These are phyloP conservation scores for Isichthys henryi DNA, from an alignment of 2,113 vertebrate species.

Conservation along the genomic window DNA sequence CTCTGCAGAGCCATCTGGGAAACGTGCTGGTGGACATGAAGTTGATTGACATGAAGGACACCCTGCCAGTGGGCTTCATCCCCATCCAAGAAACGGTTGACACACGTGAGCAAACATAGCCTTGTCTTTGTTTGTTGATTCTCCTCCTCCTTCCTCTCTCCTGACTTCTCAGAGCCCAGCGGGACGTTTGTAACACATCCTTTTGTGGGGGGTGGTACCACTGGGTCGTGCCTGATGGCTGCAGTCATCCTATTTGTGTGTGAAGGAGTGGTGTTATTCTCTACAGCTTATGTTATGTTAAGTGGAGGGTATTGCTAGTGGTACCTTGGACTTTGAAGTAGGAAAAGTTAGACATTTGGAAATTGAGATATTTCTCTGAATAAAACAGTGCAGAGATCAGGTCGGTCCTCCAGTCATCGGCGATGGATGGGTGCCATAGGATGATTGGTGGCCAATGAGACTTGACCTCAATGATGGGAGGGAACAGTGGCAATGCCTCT, in stretches of 20 bases:
- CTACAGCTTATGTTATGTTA: not conserved
- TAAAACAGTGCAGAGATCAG: not conserved
- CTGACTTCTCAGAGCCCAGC: not conserved
- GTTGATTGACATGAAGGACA: conserved; percentile 96
- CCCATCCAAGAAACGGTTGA: conserved; percentile 95
- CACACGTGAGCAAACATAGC: conserved; percentile 72
- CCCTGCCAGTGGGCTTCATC: conserved; percentile 92
- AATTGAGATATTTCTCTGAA: not conserved
- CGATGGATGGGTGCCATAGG: not conserved
- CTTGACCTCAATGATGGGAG: not conserved
- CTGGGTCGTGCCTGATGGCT: not conserved
- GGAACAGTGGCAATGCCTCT: not conserved
- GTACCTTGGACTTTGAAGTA: not conserved
- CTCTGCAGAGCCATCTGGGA: conserved; percentile 84
- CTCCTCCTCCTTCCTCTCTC: not conserved
- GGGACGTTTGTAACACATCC: not conserved
- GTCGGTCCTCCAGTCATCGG: not conserved
- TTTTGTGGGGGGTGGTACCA: not conserved
- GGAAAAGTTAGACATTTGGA: too few species aligned
- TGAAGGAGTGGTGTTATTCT: not conserved
- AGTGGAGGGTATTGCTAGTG: not conserved
- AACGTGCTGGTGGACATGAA: conserved; percentile 98
- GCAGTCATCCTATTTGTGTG: not conserved
- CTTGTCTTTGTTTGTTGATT: not conserved
- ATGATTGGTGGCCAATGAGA: not conserved